phyloP scores from a whole-genome alignment of 2,797 vertebrate species.

The Amblyopsis hoosieri region DNA sequence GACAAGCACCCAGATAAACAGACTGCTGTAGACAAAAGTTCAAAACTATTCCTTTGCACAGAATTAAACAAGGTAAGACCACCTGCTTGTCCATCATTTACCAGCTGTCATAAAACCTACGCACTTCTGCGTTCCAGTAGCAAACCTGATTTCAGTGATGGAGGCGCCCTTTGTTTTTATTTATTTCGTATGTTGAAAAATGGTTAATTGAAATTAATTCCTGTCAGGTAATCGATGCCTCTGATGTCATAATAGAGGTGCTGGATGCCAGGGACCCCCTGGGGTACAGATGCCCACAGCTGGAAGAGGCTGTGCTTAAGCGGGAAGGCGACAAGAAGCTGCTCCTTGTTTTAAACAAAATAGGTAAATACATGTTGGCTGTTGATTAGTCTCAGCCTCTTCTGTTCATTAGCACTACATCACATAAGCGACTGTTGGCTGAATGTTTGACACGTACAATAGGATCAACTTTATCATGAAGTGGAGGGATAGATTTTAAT shows the following conservation, averaged over 20 bases:
- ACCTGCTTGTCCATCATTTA: not conserved
- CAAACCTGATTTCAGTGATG: not conserved
- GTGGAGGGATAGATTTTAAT: no score
- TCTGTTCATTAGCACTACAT: no score
- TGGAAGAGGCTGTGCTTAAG: slow-evolving; percentile 84
- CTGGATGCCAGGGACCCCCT: slow-evolving; percentile 94
- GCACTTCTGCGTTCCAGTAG: not conserved
- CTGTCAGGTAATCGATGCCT: slow-evolving; percentile 86
- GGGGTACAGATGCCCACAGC: slow-evolving; percentile 90
- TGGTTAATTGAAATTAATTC: not conserved
- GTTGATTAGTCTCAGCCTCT: no score
- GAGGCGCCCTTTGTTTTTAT: not conserved
- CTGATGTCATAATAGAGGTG: slow-evolving; percentile 89
- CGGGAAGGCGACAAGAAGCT: slow-evolving; percentile 84
- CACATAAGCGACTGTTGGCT: no score
- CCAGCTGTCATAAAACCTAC: not conserved
- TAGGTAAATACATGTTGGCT: slow-evolving; percentile 72
- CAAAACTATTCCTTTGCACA: slow-evolving; percentile 79
- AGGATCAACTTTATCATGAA: no score
- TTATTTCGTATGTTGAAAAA: not conserved
- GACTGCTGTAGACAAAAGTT: slow-evolving; percentile 64
- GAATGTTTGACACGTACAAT: no score
- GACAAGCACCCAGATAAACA: slow-evolving; percentile 55
- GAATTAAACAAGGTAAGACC: slow-evolving; percentile 88
- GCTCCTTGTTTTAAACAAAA: slow-evolving; percentile 90